Evolutionary conservation across 2,113 vertebrate species (phyloP).

Genomic region (Lagenorhynchus albirostris): DNA sequence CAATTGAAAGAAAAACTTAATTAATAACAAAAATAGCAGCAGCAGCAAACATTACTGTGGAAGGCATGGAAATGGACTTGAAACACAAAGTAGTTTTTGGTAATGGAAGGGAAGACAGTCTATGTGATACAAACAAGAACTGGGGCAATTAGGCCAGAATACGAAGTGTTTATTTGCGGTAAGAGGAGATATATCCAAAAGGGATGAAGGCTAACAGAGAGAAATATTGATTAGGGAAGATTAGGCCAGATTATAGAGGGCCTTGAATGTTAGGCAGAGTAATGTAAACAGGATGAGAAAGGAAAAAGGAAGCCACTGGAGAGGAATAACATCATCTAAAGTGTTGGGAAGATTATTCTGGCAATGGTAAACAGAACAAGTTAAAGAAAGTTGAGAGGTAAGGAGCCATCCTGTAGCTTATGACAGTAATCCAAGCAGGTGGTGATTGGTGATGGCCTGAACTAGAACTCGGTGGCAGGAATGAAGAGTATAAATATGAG

Average conservation of each 20-base stretch:
- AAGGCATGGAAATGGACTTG: background rate
- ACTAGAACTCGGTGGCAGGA: background rate
- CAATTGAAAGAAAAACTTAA: background rate
- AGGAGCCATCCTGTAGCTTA: background rate
- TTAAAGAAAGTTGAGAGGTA: background rate
- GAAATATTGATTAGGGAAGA: background rate
- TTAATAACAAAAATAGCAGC: background rate
- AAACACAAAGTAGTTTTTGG: background rate
- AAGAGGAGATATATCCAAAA: background rate
- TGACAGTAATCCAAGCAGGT: background rate
- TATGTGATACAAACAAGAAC: background rate
- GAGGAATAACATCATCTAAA: background rate
- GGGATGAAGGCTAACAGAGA: background rate
- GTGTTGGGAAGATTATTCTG: background rate
- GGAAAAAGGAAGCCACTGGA: background rate
- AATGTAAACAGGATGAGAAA: background rate
- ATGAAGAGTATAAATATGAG: background rate
- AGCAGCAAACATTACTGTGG: background rate
- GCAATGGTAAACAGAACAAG: background rate
- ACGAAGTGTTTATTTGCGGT: background rate
- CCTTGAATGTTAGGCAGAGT: background rate
- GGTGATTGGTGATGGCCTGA: background rate
- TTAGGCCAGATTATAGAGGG: background rate
- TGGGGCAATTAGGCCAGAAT: background rate
- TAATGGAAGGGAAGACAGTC: background rate